Evolutionary conservation across 2,888 invertebrate genomes (phyloP), one percentile per base, ranked within the genome.

Genomic region (Choreutis nemorana): DNA sequence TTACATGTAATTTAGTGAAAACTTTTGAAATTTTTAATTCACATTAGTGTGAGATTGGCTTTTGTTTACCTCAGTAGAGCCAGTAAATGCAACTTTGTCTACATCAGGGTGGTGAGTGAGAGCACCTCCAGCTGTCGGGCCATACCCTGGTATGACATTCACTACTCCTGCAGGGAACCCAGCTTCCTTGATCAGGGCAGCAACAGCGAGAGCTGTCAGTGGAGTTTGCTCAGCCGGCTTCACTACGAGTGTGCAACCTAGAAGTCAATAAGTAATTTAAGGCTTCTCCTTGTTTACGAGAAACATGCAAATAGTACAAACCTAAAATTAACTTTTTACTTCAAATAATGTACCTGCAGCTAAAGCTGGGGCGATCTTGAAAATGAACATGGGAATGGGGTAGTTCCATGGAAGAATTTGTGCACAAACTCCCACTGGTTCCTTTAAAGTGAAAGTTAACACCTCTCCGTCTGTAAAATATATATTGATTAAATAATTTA

Each of bases 221-320:
- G 94, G 91, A 0, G 96, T 97, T 67, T 96, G 96, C 57, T 97
- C 97, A 0, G 97, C 97, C 1, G 95, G 91, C 64, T 97, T 97
- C 44, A 96, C 68, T 2, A 96, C 84, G 7, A 94, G 78, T 0
- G 90, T 90, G 58, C 94, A 86, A 45, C 88, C 90, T 71, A 32
- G 7, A 18, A 7, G 15, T 12, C 16, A 26, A 5, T 22, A 22
- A 22, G 10, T 20, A 4, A 13, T 18, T 20, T 16, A 13, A 9
- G n/a, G n/a, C n/a, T n/a, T n/a, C n/a, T n/a, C n/a, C n/a, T n/a
- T n/a, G n/a, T n/a, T n/a, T n/a, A n/a, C n/a, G n/a, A n/a, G n/a
- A n/a, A n/a, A n/a, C n/a, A n/a, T n/a, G n/a, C n/a, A n/a, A n/a
- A n/a, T n/a, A n/a, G n/a, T n/a, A n/a, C n/a, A n/a, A n/a, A n/a